These are phyloP conservation scores for Acipenser oxyrinchus DNA, from an alignment of 2,797 vertebrate genomes.

Conservation along the genomic window DNA sequence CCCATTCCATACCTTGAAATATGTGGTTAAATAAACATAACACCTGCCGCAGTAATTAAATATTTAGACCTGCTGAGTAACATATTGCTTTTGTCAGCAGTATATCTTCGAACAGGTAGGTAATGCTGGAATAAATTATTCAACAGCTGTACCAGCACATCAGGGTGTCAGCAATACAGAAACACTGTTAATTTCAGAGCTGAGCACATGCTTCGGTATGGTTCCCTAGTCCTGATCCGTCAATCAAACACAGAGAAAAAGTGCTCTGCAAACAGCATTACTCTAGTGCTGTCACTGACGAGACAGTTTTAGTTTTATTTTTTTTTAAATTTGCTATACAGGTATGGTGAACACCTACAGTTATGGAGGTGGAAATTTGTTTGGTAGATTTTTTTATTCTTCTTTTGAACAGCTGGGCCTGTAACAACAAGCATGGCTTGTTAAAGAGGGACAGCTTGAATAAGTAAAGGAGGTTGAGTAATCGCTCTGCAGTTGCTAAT, in stretches of 20 bases:
- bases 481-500: too few relatives aligned
- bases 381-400: too few relatives aligned
- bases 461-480: too few relatives aligned
- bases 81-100: slow-evolving; percentile 41
- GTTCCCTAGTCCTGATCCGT: slow-evolving; percentile 19
- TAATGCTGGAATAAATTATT: slow-evolving; percentile 46
- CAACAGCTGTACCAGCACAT: slow-evolving; percentile 56
- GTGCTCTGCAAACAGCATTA: slow-evolving; percentile 1
- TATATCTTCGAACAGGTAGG: slow-evolving; percentile 42
- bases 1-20: slow-evolving; percentile 30
- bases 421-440: too few relatives aligned
- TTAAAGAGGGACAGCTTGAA: too few relatives aligned
- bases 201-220: neutral
- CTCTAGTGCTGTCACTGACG: too few relatives aligned
- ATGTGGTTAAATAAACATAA: slow-evolving; percentile 39
- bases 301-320: too few relatives aligned
- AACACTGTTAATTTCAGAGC: slow-evolving; percentile 32
- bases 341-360: too few relatives aligned
- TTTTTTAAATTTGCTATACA: too few relatives aligned
- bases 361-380: too few relatives aligned
- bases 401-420: too few relatives aligned
- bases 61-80: slow-evolving; percentile 47
- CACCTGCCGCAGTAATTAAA: slow-evolving; percentile 52
- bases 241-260: slow-evolving; percentile 20
- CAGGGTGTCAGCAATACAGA: slow-evolving; percentile 57